These are phyloP conservation scores for Nasonia giraulti DNA, from an alignment of 1,140 invertebrate genomes.

Conservation along the genomic window DNA sequence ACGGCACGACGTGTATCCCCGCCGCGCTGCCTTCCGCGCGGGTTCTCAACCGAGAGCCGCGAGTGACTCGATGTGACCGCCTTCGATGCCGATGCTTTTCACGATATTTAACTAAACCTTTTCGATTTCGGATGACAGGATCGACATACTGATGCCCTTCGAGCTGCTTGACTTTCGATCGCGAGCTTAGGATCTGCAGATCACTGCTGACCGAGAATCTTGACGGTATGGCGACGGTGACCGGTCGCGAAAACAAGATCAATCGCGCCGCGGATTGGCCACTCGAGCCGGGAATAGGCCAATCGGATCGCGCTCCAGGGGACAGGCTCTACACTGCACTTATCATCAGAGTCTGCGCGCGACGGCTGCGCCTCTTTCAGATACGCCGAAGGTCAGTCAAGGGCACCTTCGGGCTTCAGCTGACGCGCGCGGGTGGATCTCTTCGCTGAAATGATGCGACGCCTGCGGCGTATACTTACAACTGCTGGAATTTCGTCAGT, in stretches of 20 bases:
- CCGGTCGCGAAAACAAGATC: not conserved
- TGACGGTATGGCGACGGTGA: not conserved
- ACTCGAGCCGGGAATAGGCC: too few species aligned
- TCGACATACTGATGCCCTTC: not conserved
- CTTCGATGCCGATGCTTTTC: not conserved
- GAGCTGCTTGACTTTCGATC: not conserved
- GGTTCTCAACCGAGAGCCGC: not conserved
- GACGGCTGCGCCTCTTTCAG: not conserved
- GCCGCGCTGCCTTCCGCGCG: not conserved
- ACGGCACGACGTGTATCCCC: not conserved
- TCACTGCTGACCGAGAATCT: not conserved
- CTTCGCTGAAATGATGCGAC: too few species aligned
- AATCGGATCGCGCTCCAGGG: not conserved
- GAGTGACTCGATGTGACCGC: not conserved
- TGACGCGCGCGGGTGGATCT: not conserved
- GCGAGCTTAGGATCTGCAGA: not conserved
- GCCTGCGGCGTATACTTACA: not conserved
- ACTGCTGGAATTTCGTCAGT: not conserved
- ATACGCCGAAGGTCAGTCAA: slow-evolving; percentile 61
- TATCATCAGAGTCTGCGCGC: not conserved
- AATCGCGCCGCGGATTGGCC: too few species aligned
- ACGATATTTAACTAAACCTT: too few species aligned
- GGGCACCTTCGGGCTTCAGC: slow-evolving; percentile 64
- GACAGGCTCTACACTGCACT: not conserved
- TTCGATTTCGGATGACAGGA: not conserved